Evolutionary conservation across 2,888 invertebrate species (phyloP).

Genomic region (Falcaria lacertinaria): DNA sequence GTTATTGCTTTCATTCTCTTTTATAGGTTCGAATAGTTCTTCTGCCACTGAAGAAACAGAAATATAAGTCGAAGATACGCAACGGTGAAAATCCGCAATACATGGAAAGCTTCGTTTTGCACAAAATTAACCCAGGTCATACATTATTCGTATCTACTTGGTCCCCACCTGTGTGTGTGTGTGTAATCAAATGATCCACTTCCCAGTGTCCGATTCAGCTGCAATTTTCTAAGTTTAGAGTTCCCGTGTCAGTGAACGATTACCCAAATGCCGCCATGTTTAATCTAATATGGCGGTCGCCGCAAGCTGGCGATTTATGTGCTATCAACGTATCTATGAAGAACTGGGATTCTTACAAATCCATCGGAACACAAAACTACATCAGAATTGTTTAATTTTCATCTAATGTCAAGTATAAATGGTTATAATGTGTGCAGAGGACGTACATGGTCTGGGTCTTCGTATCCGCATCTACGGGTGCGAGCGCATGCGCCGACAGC

Average conservation of each 20-base stretch:
- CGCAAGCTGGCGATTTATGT: no score
- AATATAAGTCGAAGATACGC: constrained; percentile 95
- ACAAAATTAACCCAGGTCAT: constrained; percentile 94
- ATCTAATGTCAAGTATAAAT: background rate
- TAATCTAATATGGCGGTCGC: no score
- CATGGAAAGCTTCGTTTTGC: constrained; percentile 95
- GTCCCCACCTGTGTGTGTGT: no score
- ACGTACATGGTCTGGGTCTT: constrained; percentile 94
- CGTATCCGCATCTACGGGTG: constrained; percentile 94
- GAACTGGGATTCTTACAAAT: no score
- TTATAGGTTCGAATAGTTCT: constrained; percentile 91
- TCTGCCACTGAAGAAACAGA: constrained; percentile 94
- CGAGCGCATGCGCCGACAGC: constrained; percentile 94
- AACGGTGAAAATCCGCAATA: constrained; percentile 95
- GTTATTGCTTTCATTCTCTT: background rate
- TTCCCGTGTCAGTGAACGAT: no score
- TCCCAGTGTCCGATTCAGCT: no score
- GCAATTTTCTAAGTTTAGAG: no score
- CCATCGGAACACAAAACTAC: no score
- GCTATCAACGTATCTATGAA: no score
- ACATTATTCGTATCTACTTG: constrained; percentile 43
- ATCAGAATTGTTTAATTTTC: no score
- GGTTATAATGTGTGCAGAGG: constrained; percentile 79
- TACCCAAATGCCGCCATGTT: no score
- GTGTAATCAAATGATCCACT: no score